Evolutionary conservation across 1,140 invertebrate species (phyloP).

Genomic region (Lasioglossum baleicum): DNA sequence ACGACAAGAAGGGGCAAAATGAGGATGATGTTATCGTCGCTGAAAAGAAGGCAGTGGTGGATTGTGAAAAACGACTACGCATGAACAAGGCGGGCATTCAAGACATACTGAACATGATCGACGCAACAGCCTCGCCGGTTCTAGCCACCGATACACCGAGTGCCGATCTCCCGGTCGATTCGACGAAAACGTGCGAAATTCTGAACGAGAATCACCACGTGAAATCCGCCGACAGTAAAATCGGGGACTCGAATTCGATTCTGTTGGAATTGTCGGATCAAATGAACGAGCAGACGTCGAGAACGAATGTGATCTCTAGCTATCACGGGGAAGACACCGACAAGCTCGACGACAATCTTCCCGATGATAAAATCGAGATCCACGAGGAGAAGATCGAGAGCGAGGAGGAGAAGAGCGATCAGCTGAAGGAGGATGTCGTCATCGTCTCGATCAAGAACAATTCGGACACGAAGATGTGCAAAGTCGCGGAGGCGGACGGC

Average conservation of each 20-base stretch:
- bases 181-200: slow-evolving; percentile 60
- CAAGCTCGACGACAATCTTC: neutral
- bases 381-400: slow-evolving; percentile 42
- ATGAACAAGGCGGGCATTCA: slow-evolving; percentile 67
- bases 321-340: slow-evolving; percentile 14
- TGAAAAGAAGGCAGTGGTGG: slow-evolving; percentile 55
- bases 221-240: neutral
- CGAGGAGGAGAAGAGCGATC: slow-evolving; percentile 5
- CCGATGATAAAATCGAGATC: slow-evolving; percentile 45
- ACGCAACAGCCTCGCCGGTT: slow-evolving; percentile 67
- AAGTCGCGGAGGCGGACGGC: slow-evolving; percentile 56
- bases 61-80: slow-evolving; percentile 52
- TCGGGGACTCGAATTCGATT: neutral
- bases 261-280: neutral
- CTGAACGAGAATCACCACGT: slow-evolving; percentile 22
- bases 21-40: slow-evolving; percentile 52
- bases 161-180: slow-evolving; percentile 62
- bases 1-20: slow-evolving; percentile 46
- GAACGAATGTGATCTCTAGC: neutral
- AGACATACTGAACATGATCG: slow-evolving; percentile 74
- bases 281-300: neutral
- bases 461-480: slow-evolving; percentile 30
- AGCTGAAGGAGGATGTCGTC: neutral
- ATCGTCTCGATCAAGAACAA: slow-evolving; percentile 16
- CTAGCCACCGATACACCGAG: slow-evolving; percentile 64